phyloP scores from a whole-genome alignment of 2,113 vertebrate species.

The Chlamydotis undulata region DNA sequence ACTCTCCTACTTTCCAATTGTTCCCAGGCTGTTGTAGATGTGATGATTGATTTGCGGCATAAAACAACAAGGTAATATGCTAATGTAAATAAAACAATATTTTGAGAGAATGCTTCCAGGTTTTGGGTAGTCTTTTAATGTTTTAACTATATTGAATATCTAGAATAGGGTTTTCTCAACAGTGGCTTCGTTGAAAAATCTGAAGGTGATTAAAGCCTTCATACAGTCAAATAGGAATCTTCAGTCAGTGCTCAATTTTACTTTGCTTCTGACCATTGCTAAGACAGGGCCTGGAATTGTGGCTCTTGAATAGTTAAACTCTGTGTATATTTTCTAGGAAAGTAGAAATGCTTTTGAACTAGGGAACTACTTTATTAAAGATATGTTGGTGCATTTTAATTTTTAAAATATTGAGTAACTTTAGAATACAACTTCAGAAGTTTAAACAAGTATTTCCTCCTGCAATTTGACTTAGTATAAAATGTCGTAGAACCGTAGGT shows the following conservation, averaged over 20 bases:
- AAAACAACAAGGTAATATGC: slow-evolving; percentile 86
- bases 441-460: background rate
- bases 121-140: background rate
- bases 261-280: background rate
- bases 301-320: background rate
- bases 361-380: background rate
- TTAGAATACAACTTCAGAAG: background rate
- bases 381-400: background rate
- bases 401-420: background rate
- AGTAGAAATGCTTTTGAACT: background rate
- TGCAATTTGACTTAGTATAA: background rate
- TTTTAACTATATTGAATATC: background rate
- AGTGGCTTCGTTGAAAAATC: background rate
- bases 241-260: background rate
- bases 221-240: background rate
- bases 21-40: slow-evolving; percentile 88
- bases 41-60: slow-evolving; percentile 90
- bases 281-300: background rate
- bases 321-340: background rate
- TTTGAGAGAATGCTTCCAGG: background rate
- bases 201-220: background rate
- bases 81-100: background rate
- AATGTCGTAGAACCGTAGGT: background rate
- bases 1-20: slow-evolving; percentile 92
- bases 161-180: background rate